Base-by-base conservation (phyloP, 2,797 vertebrate genomes). In the Halcyon chelicuti region DNA sequence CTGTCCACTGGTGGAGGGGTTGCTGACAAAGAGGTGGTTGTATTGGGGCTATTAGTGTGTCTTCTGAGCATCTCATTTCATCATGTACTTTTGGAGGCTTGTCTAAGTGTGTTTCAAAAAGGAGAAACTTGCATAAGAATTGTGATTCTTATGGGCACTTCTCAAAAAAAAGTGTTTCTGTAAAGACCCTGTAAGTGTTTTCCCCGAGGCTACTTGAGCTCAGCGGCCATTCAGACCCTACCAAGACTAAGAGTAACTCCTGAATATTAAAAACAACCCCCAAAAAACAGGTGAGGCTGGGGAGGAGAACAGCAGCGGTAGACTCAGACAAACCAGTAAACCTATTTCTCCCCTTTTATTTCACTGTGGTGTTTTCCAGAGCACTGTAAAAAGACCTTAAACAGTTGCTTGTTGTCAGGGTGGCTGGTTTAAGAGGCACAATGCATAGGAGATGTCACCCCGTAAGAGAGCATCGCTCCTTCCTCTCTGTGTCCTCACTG, bases 311-410 rank as follows among this genome's bases (percentile, higher is more conserved):
- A 75, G 74, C 19, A 65, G 57, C 23, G 37, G 25, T 12, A 57
- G 28, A 13, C n/a, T 58, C 21, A 14, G 21, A 74, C 44, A 49
- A 75, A 47, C 66, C 51, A 39, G 1, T 25, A 52, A 67, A 52
- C 11, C n/a, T 14, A 25, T 78, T 39, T 83, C 7, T 47, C 20
- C 12, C 42, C 14, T 66, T 61, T 74, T 51, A 9, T 63, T 52
- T 52, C 61, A 46, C 35, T 4, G 52, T 71, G 44, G 37, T 67
- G 35, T 28, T 71, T 47, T 40, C 31, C 61, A 28, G 63, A 46
- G 66, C 0, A 0, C 73, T 67, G n/a, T 16, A 66, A 49, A 11
- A 51, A 54, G 28, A 21, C 0, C 0, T 5, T 35, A 10, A 60
- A 6, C 22, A 52, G 49, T 52, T 25, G 19, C 49, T 42, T 55